phyloP scores from a whole-genome alignment of 2,113 vertebrate species.

The Mastomys natalensis region DNA sequence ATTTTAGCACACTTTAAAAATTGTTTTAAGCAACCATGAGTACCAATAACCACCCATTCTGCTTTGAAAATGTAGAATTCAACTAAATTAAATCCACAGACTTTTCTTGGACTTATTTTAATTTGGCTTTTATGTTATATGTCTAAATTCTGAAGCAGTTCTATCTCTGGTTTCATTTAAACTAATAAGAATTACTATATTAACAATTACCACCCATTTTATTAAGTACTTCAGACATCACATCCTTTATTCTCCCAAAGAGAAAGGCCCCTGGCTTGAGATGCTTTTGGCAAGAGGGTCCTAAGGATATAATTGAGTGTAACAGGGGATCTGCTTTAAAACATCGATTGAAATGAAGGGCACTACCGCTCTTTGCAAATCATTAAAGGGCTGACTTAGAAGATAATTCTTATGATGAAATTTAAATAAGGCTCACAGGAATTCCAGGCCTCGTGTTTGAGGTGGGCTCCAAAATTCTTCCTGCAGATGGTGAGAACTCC shows the following conservation, averaged over 20 bases:
- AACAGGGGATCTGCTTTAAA: constrained; percentile 59
- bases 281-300: constrained; percentile 62
- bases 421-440: background rate
- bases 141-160: constrained; percentile 69
- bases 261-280: constrained; percentile 63
- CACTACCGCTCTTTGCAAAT: constrained; percentile 20
- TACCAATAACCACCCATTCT: constrained; percentile 50
- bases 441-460: background rate
- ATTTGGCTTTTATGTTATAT: constrained; percentile 75
- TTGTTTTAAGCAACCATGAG: constrained; percentile 62
- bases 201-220: constrained; percentile 76
- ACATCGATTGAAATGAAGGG: constrained; percentile 60
- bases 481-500: background rate
- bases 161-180: constrained; percentile 75
- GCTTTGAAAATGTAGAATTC: constrained; percentile 69
- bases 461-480: background rate
- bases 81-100: constrained; percentile 71
- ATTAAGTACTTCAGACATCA: constrained; percentile 64
- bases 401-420: constrained; percentile 35
- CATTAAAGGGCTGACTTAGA: background rate
- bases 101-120: constrained; percentile 80
- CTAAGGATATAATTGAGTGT: constrained; percentile 68
- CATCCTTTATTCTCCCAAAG: constrained; percentile 36
- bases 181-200: constrained; percentile 77
- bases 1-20: constrained; percentile 55